Conservation (phyloP, 2,797 vertebrate species). For the Rhyacichthys aspro region DNA sequence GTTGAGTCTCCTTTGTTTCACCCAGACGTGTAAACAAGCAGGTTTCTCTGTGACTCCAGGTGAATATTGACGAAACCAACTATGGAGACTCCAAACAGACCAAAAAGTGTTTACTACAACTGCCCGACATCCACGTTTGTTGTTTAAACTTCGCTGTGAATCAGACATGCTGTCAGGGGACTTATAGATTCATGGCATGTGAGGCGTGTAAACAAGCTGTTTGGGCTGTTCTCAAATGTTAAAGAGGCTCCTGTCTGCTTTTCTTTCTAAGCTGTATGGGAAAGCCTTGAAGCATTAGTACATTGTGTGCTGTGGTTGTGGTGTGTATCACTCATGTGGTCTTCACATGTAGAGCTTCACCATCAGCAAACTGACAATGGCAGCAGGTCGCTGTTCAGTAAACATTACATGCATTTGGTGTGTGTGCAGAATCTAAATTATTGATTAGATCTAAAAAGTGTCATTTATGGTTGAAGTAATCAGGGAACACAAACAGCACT, state of each 20-base stretch:
- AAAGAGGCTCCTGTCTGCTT: background rate
- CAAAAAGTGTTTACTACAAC: background rate
- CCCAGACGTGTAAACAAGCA: slow-evolving; percentile 3
- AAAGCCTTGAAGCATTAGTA: background rate
- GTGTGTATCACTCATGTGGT: slow-evolving; percentile 16
- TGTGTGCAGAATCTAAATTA: background rate
- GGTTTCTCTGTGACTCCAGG: background rate
- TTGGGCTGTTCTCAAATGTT: background rate
- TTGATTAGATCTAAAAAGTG: slow-evolving; percentile 25
- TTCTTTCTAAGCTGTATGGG: background rate
- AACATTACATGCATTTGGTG: slow-evolving; percentile 8
- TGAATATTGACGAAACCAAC: slow-evolving; percentile 5
- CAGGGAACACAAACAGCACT: background rate
- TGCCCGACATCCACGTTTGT: background rate
- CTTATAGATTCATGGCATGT: background rate
- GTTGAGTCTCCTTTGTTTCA: slow-evolving; percentile 37
- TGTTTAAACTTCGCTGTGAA: too few relatives aligned
- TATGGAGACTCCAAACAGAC: background rate
- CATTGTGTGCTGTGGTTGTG: background rate
- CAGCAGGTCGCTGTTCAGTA: slow-evolving; percentile 19
- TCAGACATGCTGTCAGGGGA: too few relatives aligned
- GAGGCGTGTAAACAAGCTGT: background rate
- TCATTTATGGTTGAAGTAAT: slow-evolving; percentile 5
- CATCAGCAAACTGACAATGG: slow-evolving; percentile 22
- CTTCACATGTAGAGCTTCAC: background rate